A percentile compares a stretch with the other conserved stretches of the same genome.
These are phyloP conservation scores for Mormyrops boulengeri DNA, from an alignment of 2,797 vertebrate species.

Conservation along the genomic window DNA sequence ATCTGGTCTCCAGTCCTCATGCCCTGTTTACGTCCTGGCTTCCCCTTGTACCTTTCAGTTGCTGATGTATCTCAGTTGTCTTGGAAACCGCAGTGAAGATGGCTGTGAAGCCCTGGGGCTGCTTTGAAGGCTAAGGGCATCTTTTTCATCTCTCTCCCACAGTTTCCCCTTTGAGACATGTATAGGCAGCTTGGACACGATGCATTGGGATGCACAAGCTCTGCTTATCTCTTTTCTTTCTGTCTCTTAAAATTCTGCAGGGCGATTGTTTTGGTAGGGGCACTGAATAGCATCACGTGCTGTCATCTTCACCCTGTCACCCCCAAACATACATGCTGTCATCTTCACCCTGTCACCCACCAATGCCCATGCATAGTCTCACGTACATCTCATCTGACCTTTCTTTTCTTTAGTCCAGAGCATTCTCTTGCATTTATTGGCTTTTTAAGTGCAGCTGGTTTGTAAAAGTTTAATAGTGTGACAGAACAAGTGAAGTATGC, in stretches of 20 bases:
- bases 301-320: neutral
- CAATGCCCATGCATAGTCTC: neutral
- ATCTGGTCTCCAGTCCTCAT: neutral
- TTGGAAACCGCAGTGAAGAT: neutral
- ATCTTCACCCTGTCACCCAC: neutral
- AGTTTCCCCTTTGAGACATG: neutral
- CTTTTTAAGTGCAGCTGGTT: neutral
- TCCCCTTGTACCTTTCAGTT: neutral
- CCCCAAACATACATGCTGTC: neutral
- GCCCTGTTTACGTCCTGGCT: neutral
- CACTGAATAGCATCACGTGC: neutral
- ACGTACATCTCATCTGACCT: neutral
- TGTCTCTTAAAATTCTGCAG: neutral
- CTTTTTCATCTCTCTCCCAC: neutral
- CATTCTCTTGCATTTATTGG: neutral
- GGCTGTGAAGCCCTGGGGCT: neutral
- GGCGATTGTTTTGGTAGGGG: neutral
- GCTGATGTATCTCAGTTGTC: neutral
- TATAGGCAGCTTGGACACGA: neutral
- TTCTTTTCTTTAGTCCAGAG: neutral
- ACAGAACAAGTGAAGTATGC: neutral
- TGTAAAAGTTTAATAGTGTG: neutral
- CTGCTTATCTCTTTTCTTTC: neutral
- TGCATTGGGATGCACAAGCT: neutral
- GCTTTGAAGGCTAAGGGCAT: neutral